A percentile compares a stretch with the other conserved stretches of the same genome.
These are phyloP conservation scores for Hylia prasina DNA, from an alignment of 2,113 vertebrate genomes.

Conservation along the genomic window DNA sequence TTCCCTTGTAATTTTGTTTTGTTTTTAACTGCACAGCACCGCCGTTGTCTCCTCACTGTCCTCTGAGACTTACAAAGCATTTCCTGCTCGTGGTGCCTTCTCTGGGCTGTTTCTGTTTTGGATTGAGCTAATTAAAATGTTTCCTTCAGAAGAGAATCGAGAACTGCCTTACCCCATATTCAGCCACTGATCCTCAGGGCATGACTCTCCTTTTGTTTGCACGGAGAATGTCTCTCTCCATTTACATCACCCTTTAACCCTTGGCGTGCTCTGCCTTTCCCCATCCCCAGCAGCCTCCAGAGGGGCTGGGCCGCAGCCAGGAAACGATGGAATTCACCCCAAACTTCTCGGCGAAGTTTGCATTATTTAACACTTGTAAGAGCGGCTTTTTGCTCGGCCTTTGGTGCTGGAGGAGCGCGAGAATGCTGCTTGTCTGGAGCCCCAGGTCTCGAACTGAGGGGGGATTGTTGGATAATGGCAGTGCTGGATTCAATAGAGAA, in stretches of 20 bases:
- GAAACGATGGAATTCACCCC: background rate
- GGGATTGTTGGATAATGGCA: background rate
- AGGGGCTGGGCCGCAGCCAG: background rate
- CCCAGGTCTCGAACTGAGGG: no score
- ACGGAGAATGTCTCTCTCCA: conserved; percentile 56
- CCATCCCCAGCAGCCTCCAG: background rate
- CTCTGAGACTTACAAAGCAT: conserved; percentile 55
- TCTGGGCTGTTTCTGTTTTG: conserved; percentile 56
- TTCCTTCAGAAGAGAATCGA: conserved; percentile 26
- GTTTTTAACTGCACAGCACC: background rate
- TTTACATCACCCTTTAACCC: conserved; percentile 55
- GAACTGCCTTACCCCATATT: conserved; percentile 9
- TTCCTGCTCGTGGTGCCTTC: conserved; percentile 43
- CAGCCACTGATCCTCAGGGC: conserved; percentile 48
- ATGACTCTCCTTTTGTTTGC: conserved; percentile 60
- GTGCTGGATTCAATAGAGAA: background rate
- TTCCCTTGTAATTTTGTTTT: background rate
- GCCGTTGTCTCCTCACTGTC: conserved; percentile 48
- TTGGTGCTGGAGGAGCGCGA: background rate
- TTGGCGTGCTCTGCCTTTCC: background rate
- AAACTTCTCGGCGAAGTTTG: background rate
- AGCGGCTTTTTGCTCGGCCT: background rate
- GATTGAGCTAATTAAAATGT: conserved; percentile 62
- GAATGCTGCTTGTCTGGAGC: background rate
- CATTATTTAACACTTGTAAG: background rate